Evolutionary conservation across 1,140 invertebrate species (phyloP).

Genomic region (Zelostemma sp.): DNA sequence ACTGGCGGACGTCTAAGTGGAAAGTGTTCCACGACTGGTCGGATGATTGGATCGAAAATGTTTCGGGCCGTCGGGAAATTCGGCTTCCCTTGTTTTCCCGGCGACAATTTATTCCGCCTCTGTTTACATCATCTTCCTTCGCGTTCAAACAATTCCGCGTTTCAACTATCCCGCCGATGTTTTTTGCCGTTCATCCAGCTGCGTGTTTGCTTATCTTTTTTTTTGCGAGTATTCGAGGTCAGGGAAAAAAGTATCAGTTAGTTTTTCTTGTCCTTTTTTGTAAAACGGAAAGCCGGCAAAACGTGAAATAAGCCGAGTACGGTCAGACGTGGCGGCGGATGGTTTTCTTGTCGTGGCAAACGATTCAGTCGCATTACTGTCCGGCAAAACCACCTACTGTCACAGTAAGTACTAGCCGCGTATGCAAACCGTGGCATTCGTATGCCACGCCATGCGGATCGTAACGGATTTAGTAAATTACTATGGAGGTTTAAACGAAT

Average conservation of each 20-base stretch:
- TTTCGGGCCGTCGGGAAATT: conserved; percentile 11
- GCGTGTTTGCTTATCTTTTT: too few species aligned
- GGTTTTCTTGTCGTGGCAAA: conserved; percentile 46
- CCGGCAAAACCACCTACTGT: conserved; percentile 53
- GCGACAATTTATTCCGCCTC: conserved; percentile 12
- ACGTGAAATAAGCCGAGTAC: conserved; percentile 29
- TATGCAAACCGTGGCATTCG: conserved; percentile 46
- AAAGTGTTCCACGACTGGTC: conserved; percentile 11
- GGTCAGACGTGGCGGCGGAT: conserved; percentile 14
- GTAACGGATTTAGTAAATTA: conserved; percentile 48
- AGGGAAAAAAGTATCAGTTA: too few species aligned
- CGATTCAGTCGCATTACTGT: conserved; percentile 50
- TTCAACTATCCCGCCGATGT: too few species aligned
- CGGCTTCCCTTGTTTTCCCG: conserved; percentile 2
- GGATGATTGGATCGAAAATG: conserved; percentile 26
- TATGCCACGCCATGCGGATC: conserved; percentile 34
- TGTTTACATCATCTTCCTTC: too few species aligned
- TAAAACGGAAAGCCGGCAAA: too few species aligned
- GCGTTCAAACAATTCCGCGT: too few species aligned
- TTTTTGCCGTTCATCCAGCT: too few species aligned
- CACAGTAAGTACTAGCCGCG: conserved; percentile 51
- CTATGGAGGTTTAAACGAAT: conserved; percentile 49
- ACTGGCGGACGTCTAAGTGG: conserved; percentile 16
- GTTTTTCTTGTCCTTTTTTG: too few species aligned
- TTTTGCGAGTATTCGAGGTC: too few species aligned